Percentiles rank a stretch among this genome's conserved stretches.
Evolutionary conservation across 2,113 vertebrate genomes (phyloP).

Genomic region (Lycaon pictus): DNA sequence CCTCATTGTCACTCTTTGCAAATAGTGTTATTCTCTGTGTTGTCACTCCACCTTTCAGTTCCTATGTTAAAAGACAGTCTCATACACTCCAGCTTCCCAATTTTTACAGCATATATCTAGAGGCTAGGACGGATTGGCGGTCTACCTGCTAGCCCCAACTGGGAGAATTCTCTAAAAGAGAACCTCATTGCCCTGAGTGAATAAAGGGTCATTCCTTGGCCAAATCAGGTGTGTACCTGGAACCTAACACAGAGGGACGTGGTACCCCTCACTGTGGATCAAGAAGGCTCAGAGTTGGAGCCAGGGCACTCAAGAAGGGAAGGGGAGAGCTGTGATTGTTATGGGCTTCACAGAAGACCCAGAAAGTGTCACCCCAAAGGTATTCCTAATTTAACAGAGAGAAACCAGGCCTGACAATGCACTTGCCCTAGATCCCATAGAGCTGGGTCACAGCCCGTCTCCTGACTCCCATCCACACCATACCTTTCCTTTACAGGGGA

Average conservation of each 20-base stretch:
- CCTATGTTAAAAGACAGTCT: background rate
- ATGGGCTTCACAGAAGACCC: background rate
- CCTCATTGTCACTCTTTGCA: background rate
- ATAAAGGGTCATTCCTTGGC: background rate
- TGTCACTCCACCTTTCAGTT: background rate
- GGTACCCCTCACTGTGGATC: background rate
- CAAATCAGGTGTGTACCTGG: background rate
- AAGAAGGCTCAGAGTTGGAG: background rate
- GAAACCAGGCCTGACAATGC: background rate
- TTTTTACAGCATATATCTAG: background rate
- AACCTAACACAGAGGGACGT: background rate
- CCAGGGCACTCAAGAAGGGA: background rate
- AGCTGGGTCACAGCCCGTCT: background rate
- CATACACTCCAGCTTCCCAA: background rate
- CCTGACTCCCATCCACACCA: background rate
- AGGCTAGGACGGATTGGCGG: background rate
- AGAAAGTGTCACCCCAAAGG: background rate
- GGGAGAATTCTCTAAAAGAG: background rate
- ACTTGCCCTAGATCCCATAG: background rate
- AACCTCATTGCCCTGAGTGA: background rate
- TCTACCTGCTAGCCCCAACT: background rate
- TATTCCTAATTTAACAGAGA: background rate
- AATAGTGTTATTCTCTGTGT: background rate
- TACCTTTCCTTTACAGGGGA: background rate
- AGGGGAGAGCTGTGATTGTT: background rate